These are phyloP conservation scores for Siderastrea siderea DNA, from an alignment of 92 coral and sea anemone genomes.

Conservation along the genomic window DNA sequence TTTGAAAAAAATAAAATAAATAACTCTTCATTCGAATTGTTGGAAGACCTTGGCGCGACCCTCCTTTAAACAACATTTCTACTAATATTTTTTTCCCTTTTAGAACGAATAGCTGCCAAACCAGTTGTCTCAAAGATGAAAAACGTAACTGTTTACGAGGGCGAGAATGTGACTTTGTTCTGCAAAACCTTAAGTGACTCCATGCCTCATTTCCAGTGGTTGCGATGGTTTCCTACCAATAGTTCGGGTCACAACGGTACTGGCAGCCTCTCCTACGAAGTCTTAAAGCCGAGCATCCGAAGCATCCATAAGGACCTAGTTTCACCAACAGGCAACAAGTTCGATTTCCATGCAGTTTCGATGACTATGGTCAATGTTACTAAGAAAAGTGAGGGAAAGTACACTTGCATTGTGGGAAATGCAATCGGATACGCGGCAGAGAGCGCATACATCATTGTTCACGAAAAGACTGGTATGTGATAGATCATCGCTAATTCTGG, in stretches of 20 bases:
- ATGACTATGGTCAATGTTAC: slow-evolving; percentile 82
- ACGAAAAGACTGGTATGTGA: no score
- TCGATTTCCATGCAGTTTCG: slow-evolving; percentile 70
- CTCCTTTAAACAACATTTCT: neutral
- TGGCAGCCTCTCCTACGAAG: slow-evolving; percentile 60
- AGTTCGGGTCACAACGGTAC: slow-evolving; percentile 36
- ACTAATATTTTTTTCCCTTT: neutral
- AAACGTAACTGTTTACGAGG: slow-evolving; percentile 77
- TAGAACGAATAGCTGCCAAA: slow-evolving; percentile 85
- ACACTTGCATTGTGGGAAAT: slow-evolving; percentile 92
- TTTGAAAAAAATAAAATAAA: no score
- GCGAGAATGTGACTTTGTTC: slow-evolving; percentile 76
- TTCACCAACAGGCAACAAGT: slow-evolving; percentile 29
- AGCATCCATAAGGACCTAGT: slow-evolving; percentile 28
- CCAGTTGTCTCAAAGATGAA: slow-evolving; percentile 78
- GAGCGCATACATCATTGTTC: slow-evolving; percentile 70
- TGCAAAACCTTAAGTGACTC: slow-evolving; percentile 88
- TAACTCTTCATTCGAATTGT: no score
- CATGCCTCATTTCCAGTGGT: slow-evolving; percentile 94
- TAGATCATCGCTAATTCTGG: no score
- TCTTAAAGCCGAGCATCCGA: slow-evolving; percentile 53
- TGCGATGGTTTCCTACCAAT: slow-evolving; percentile 73
- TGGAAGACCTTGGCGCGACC: no score
- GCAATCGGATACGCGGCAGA: slow-evolving; percentile 72
- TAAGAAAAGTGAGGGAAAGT: slow-evolving; percentile 75